Percentiles rank a stretch among this genome's conserved stretches.
phyloP scores from a whole-genome alignment of 2,113 vertebrate genomes.

The Spermophilus dauricus region DNA sequence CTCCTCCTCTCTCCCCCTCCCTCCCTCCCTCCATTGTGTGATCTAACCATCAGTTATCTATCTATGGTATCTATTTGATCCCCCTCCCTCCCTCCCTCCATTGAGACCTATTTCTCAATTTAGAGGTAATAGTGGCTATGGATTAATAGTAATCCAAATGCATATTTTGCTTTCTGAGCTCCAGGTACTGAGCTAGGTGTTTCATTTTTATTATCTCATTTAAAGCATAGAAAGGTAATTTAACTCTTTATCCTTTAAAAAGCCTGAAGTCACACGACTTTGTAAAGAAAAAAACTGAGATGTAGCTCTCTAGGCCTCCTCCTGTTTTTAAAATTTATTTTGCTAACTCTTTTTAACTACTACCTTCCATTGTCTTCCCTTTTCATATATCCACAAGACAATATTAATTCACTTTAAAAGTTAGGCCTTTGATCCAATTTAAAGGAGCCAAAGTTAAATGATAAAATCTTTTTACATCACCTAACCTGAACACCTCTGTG shows the following conservation, averaged over 20 bases:
- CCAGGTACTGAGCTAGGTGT: neutral
- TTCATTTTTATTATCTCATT: neutral
- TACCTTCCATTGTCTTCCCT: neutral
- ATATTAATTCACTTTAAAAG: neutral
- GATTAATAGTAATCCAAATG: neutral
- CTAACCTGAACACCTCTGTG: neutral
- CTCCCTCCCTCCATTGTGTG: too few species aligned
- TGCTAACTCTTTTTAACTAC: neutral
- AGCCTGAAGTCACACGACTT: neutral
- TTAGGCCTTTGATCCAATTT: neutral
- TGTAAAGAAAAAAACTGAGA: neutral
- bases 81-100: too few species aligned
- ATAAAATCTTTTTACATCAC: constrained; percentile 30
- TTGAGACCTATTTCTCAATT: neutral
- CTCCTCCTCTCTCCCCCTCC: too few species aligned
- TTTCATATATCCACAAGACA: too few species aligned
- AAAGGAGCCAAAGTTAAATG: constrained; percentile 20
- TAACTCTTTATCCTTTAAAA: neutral
- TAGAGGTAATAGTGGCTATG: neutral
- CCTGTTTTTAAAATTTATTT: neutral
- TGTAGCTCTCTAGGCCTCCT: neutral
- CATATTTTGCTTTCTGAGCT: neutral
- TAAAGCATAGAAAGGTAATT: neutral
- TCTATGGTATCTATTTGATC: too few species aligned
- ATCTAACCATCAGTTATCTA: too few species aligned